Evolutionary conservation across 2,113 vertebrate species (phyloP), one percentile per base, ranked within the genome.

Genomic region (Excalfactoria chinensis): DNA sequence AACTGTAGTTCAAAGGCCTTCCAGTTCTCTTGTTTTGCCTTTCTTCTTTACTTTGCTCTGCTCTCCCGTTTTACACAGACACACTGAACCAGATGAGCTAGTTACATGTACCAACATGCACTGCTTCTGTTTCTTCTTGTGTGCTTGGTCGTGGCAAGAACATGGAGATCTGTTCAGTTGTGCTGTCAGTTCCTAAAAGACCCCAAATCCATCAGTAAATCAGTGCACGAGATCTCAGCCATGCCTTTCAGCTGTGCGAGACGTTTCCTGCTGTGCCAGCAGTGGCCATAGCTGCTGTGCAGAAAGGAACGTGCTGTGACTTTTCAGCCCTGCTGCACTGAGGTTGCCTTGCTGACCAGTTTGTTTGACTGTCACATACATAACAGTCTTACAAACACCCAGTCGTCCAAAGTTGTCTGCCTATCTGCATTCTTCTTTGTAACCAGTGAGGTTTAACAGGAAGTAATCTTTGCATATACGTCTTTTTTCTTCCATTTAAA

Each of bases 281-380:
- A 1, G 0, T 12, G 59, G 59, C 11, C 66, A 2, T 3, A 14
- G 19, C 34, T 2, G 0, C 4, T 3, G 2, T 15, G 48, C 34
- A 11, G 5, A 2, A 41, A 10, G 4, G n/a, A 37, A 6, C 1
- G 46, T 74, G 46, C 84, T 56, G 63, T 30, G 22, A 34, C 37
- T 23, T 34, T 4, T 3, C 75, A 21, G 71, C 62, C 1, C 30
- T 10, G 34, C 7, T 44, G 46, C 67, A 3, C 2, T 9, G 34
- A 44, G 70, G 19, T 25, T 44, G 1, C 34, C 64, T 8, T 34
- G 37, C 69, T 53, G 44, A 10, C 34, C 59, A 6, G 28, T 3
- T n/a, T 34, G 3, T 6, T 1, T 8, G 51, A 21, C 69, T 63
- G 37, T 6, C 25, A 3, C 25, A 2, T 5, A 8, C 34, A 1